These are phyloP conservation scores for Zygaena filipendulae DNA, from an alignment of 2,888 invertebrate genomes.

Conservation along the genomic window DNA sequence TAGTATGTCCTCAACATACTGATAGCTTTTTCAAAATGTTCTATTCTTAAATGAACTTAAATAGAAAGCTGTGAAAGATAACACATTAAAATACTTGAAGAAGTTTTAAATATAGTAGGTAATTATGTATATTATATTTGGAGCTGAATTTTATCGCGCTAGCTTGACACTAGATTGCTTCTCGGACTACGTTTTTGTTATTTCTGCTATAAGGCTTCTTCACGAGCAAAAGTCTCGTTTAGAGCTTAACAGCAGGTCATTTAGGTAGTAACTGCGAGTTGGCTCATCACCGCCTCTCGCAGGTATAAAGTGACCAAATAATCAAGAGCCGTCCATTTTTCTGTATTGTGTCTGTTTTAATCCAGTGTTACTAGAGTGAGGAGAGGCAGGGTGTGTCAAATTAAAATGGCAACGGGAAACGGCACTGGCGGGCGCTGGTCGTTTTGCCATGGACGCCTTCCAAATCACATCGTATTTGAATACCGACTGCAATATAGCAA, in stretches of 20 bases:
- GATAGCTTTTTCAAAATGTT: too few relatives aligned
- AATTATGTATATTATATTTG: too few relatives aligned
- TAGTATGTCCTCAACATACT: too few relatives aligned
- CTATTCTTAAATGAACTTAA: too few relatives aligned
- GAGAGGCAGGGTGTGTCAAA: constrained; percentile 25
- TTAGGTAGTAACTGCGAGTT: constrained; percentile 44
- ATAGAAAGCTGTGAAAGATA: too few relatives aligned
- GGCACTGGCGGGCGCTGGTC: constrained; percentile 27
- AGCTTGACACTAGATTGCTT: constrained; percentile 20
- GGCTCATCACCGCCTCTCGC: constrained; percentile 48
- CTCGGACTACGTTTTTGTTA: constrained; percentile 26
- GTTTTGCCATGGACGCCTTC: constrained; percentile 43
- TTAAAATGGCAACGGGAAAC: constrained; percentile 32
- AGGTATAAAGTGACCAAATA: constrained; percentile 37
- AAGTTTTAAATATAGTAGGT: too few relatives aligned
- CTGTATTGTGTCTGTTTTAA: too few relatives aligned
- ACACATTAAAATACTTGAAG: too few relatives aligned
- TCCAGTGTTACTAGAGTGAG: constrained; percentile 14
- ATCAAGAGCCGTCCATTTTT: constrained; percentile 25
- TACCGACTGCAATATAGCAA: constrained; percentile 40
- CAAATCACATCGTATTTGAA: constrained; percentile 58
- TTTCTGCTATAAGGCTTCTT: constrained; percentile 30
- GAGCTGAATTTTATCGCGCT: constrained; percentile 25
- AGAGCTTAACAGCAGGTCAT: constrained; percentile 47
- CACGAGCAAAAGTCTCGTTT: constrained; percentile 40